These are phyloP conservation scores for Porites lutea DNA, from an alignment of 64 coral and sea anemone species.

Conservation along the genomic window DNA sequence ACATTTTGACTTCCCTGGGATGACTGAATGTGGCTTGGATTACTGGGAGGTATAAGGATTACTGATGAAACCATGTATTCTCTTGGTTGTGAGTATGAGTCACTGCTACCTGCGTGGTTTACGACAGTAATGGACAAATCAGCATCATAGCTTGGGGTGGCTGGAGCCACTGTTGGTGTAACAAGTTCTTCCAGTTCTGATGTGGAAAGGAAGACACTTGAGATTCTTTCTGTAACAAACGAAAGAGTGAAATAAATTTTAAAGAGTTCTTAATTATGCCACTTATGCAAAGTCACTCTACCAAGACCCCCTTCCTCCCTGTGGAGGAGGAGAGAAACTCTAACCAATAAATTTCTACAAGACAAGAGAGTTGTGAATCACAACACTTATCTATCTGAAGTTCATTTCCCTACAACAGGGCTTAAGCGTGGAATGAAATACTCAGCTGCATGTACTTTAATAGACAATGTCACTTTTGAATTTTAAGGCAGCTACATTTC, in stretches of 20 bases:
- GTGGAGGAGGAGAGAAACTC: too few species aligned
- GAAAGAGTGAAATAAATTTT: background rate
- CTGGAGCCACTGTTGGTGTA: conserved; percentile 78
- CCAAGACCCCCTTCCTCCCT: too few species aligned
- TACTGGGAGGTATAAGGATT: conserved; percentile 32
- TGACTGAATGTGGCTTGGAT: conserved; percentile 24
- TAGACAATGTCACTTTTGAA: too few species aligned
- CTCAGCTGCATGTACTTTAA: too few species aligned
- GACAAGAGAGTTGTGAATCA: too few species aligned
- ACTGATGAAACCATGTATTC: conserved; percentile 8
- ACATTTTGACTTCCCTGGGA: background rate
- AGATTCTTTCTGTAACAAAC: background rate
- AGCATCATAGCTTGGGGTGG: conserved; percentile 74
- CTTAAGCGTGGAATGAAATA: too few species aligned
- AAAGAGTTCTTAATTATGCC: background rate
- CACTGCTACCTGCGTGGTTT: conserved; percentile 27
- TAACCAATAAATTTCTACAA: too few species aligned
- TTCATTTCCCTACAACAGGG: too few species aligned
- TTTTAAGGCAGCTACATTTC: too few species aligned
- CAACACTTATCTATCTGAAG: too few species aligned
- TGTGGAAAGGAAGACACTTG: background rate
- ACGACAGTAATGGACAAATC: conserved; percentile 36
- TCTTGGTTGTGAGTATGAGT: background rate
- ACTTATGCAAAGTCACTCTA: too few species aligned
- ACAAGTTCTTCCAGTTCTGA: conserved; percentile 66